Evolutionary conservation across 2,888 invertebrate species (phyloP), one percentile per base, ranked within the genome.

Genomic region (Strigamia transsilvanica): DNA sequence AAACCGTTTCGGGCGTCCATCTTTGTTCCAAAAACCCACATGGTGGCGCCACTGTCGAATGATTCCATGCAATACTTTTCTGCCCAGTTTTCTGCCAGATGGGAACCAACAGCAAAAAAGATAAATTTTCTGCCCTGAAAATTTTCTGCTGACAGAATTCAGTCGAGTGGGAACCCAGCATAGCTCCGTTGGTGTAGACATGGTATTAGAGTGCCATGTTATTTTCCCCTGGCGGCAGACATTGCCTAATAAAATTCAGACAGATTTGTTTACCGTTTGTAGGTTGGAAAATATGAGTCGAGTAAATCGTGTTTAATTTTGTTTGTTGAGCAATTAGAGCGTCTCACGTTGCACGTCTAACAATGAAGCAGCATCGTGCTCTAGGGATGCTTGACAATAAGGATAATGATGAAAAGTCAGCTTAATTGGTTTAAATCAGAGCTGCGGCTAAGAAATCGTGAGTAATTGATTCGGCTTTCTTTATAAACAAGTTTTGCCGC

Each of bases 351-450:
- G n/a, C 51, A 51, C n/a, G 4, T 18, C 18, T 38, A 10, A 38
- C 38, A 38, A 38, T 38, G 38, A 38, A 6, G 38, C 38, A 5
- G 38, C 38, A 38, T 38, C 38, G 38, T 38, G 56, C 18, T n/a
- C 56, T 18, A 2, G 18, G 18, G 56, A 56, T 18, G 56, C 21
- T 56, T 56, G 56, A 56, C 56, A 56, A 56, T 9, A 18, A 56
- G 56, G 56, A 38, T 18, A 9, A 18, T 6, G 56, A 56, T 18
- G 56, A 56, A 18, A 38, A 56, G 21, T n/a, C 3, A 21, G 56
- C 56, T 1, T 56, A 56, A 56, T 56, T 56, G 56, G 56, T 56
- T 56, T 56, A 56, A 56, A 56, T 56, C n/a, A n/a, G 56, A 56
- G 56, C 56, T 18, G 56, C 56, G 56, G n/a, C 18, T 1, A n/a